Base-by-base conservation (phyloP, 1,140 invertebrate genomes). In the Psix sp. region DNA sequence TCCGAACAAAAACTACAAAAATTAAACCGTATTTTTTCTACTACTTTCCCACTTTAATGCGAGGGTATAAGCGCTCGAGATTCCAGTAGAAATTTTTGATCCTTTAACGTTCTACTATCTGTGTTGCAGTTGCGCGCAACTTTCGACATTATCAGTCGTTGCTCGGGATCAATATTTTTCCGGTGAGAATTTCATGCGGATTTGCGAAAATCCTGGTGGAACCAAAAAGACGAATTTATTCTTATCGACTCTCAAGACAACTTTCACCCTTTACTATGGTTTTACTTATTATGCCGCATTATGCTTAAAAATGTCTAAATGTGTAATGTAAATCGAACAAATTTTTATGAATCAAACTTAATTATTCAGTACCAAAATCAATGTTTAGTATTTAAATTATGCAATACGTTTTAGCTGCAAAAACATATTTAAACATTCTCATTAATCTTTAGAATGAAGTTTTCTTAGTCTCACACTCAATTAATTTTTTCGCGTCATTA, bases 11-110 rank as follows among this genome's bases (percentile, higher is more conserved):
- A n/a, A n/a, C n/a, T n/a, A 63, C 13, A 63, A 68, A 72, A 72
- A 71, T 43, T 39, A 57, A 36, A 59, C 65, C 62, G 59, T 71
- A 39, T 38, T 46, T 62, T 70, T 72, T 72, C 48, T 45, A 46
- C 63, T 59, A 51, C 51, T 72, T 72, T 72, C 59, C 67, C 65
- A 52, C 65, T 65, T 72, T 72, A 72, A 72, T 59, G 68, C 68
- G 68, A 59, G 68, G 57, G 59, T 72, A 72, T 63, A 72, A 59
- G 68, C n/a, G 59, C 60, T 39, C n/a, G 67, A 71, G 67, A 71
- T 71, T 71, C 49, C 67, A 71, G 67, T 57, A 63, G 57, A 57
- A 57, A 71, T 57, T 71, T 71, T 62, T 71, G 57, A 63, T 71
- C 57, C 67, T 57, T 71, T 57, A 57, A 49, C 67, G 57, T 71